Evolutionary conservation across 2,113 vertebrate genomes (phyloP), one percentile per base, ranked within the genome.

Genomic region (Heliornis fulica): DNA sequence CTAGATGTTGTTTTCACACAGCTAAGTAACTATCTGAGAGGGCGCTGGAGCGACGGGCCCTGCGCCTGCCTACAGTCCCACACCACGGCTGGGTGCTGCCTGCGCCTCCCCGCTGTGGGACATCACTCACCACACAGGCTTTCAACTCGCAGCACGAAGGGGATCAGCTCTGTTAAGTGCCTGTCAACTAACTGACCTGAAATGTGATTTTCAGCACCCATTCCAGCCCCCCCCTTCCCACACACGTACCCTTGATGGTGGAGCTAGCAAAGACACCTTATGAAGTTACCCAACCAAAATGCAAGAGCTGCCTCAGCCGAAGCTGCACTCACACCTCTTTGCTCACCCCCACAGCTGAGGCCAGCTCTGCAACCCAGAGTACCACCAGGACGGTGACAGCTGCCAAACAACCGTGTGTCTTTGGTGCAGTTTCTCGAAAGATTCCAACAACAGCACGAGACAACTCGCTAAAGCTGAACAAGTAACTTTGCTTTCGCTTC

Each of bases 231-330:
- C 71, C 31, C 19, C 29, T 48, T 76, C 50, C 50, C n/a, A 20
- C 3, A 22, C 8, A 4, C 0, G 1, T 2, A 26, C 23, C 41
- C 34, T 54, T 26, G 2, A 2, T 2, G 7, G 45, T 2, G 2
- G 1, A 36, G 70, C 29, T 57, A 34, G 45, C 0, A 1, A 66
- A 2, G 19, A 36, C 36, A 53, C 41, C 32, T 25, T 19, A 23
- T 64, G 26, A 32, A 0, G 61, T 46, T 65, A 51, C 8, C 22
- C 28, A 41, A 88, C 61, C 43, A 64, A 15, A 1, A 7, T 61
- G 61, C 56, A 31, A 46, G 34, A 70, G 46, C 34, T 68, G 78
- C 29, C 64, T 45, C 74, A 41, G 46, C 43, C 54, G 70, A 61
- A 82, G 74, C 38, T 85, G 83, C 22, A 13, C 16, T 34, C 45